Evolutionary conservation across 2,113 vertebrate genomes (phyloP).

Genomic region (Centrocercus urophasianus): DNA sequence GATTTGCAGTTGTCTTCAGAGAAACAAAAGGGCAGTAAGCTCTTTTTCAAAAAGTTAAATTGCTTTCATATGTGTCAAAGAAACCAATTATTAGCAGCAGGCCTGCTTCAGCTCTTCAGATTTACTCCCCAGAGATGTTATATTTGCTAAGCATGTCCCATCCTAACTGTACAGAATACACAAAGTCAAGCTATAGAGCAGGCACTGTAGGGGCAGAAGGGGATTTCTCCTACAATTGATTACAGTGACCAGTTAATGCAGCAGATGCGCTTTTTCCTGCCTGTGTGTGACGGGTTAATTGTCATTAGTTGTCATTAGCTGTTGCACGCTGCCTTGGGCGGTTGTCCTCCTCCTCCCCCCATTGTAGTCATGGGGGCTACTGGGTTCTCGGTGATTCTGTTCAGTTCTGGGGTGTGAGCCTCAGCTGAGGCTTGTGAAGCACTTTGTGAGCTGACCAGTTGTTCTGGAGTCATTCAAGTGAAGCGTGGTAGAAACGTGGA

Average conservation of each 20-base stretch:
- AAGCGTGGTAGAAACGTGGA: background rate
- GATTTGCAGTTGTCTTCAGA: constrained; percentile 48
- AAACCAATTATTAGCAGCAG: constrained; percentile 28
- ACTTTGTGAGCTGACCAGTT: background rate
- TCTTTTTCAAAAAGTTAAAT: constrained; percentile 45
- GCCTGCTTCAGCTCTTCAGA: fast-evolving
- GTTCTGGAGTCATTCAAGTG: background rate
- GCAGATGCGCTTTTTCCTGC: background rate
- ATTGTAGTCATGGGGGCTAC: background rate
- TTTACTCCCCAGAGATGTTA: background rate
- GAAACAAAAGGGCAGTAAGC: constrained; percentile 62
- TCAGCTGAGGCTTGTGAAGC: background rate
- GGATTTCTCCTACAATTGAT: fast-evolving
- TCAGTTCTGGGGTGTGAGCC: background rate
- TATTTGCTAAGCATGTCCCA: background rate
- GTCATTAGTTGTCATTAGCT: background rate
- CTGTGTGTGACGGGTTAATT: fast-evolving
- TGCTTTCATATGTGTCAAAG: constrained; percentile 50
- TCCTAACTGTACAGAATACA: background rate
- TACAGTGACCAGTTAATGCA: background rate
- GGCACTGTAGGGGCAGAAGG: background rate
- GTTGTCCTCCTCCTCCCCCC: background rate
- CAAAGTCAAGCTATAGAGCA: background rate
- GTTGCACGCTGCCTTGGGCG: background rate
- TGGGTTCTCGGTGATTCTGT: background rate